Conservation (phyloP, 1,140 invertebrate species). For the Spodoptera litura region DNA sequence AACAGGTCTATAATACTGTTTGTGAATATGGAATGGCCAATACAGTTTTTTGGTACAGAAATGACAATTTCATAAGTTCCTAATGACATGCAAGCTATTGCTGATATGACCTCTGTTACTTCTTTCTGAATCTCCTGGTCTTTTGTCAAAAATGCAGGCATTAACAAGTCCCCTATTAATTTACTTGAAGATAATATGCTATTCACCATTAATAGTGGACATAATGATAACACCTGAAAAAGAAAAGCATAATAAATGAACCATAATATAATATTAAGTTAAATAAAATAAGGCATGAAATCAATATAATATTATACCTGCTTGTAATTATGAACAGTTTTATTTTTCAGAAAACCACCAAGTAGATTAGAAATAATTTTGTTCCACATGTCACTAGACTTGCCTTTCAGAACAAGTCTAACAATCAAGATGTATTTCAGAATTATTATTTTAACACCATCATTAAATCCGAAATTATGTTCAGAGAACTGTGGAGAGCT, state of each 20-base stretch:
- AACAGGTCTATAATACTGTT: constrained; percentile 60
- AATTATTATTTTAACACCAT: constrained; percentile 52
- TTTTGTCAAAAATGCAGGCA: constrained; percentile 73
- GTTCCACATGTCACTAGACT: constrained; percentile 60
- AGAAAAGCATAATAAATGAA: background rate
- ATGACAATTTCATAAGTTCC: constrained; percentile 62
- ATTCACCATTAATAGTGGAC: constrained; percentile 65
- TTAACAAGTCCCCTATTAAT: constrained; percentile 73
- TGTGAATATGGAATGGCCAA: constrained; percentile 62
- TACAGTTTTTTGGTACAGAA: constrained; percentile 42
- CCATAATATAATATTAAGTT: too few relatives aligned
- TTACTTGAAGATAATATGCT: constrained; percentile 71
- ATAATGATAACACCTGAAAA: constrained; percentile 71
- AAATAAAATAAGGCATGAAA: background rate
- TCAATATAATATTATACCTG: constrained; percentile 58
- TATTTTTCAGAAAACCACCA: constrained; percentile 58
- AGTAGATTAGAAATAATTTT: constrained; percentile 56
- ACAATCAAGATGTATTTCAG: constrained; percentile 61
- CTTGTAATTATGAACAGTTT: constrained; percentile 51
- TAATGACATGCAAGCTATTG: constrained; percentile 70
- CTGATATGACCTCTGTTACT: constrained; percentile 62
- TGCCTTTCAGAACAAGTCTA: constrained; percentile 58
- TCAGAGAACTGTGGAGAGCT: constrained; percentile 51
- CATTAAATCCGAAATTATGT: constrained; percentile 52
- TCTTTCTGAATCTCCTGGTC: constrained; percentile 62